phyloP scores from a whole-genome alignment of 2,888 invertebrate species.

The Tetragnatha montana region DNA sequence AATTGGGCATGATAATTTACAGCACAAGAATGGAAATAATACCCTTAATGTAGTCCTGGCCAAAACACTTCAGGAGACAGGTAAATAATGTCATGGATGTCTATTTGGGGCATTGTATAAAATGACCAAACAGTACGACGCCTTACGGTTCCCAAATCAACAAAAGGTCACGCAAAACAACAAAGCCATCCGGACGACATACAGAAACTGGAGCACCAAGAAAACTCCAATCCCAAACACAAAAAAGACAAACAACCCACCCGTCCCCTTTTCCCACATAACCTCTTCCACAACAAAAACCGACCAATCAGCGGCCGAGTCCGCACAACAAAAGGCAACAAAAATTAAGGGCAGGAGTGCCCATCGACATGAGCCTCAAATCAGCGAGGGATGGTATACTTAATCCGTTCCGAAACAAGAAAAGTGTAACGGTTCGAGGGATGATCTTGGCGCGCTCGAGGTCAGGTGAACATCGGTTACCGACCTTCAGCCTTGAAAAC shows the following conservation, averaged over 20 bases:
- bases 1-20: no score
- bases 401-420: neutral
- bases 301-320: neutral
- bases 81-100: no score
- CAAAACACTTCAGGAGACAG: no score
- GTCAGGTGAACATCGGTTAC: constrained; percentile 69
- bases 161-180: no score
- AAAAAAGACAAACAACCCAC: neutral
- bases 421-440: constrained; percentile 51
- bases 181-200: neutral
- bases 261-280: neutral
- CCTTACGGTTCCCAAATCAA: no score
- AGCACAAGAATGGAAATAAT: no score
- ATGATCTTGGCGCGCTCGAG: constrained; percentile 54
- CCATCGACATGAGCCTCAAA: constrained; percentile 6
- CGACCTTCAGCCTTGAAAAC: constrained; percentile 64
- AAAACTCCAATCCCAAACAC: neutral
- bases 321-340: constrained; percentile 25
- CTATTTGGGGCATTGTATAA: no score
- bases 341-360: constrained; percentile 66
- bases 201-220: neutral
- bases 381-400: constrained; percentile 1
- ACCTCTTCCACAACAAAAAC: neutral
- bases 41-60: no score
- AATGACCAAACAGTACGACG: no score